Conservation (phyloP, 1,140 invertebrate genomes). For the Druon quercuslanigerum region DNA sequence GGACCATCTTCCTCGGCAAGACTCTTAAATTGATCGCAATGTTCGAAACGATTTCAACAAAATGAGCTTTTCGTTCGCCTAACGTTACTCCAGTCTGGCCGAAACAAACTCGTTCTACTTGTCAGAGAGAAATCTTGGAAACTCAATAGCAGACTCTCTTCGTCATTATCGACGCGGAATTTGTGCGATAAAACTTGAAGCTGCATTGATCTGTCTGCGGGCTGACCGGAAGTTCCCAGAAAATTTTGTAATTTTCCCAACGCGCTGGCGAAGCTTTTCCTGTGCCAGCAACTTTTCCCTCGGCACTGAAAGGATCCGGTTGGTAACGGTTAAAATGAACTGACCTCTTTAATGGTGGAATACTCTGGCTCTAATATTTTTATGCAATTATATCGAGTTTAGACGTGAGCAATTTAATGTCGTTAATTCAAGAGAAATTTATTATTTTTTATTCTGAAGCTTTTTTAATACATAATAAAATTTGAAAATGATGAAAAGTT, state of each 20-base stretch:
- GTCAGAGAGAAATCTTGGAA: not conserved
- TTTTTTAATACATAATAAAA: no score
- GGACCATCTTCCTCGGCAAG: not conserved
- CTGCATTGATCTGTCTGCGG: conserved; percentile 48
- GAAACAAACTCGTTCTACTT: not conserved
- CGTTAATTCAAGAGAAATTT: no score
- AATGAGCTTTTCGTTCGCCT: not conserved
- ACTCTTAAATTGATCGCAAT: not conserved
- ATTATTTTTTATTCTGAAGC: no score
- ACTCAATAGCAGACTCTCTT: not conserved
- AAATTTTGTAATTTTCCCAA: conserved; percentile 66
- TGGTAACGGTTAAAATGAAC: conserved; percentile 43
- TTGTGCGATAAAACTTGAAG: conserved; percentile 10
- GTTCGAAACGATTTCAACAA: not conserved
- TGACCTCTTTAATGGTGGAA: no score
- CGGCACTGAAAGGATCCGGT: conserved; percentile 61
- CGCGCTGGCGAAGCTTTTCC: conserved; percentile 66
- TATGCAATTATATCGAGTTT: no score
- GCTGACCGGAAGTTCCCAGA: conserved; percentile 62
- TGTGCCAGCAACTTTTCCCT: conserved; percentile 71
- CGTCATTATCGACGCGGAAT: not conserved
- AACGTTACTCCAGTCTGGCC: not conserved
- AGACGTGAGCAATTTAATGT: no score
- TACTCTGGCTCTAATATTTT: no score
- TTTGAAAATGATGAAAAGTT: no score